phyloP scores from a whole-genome alignment of 2,113 vertebrate genomes.

The Anarrhichthys ocellatus region DNA sequence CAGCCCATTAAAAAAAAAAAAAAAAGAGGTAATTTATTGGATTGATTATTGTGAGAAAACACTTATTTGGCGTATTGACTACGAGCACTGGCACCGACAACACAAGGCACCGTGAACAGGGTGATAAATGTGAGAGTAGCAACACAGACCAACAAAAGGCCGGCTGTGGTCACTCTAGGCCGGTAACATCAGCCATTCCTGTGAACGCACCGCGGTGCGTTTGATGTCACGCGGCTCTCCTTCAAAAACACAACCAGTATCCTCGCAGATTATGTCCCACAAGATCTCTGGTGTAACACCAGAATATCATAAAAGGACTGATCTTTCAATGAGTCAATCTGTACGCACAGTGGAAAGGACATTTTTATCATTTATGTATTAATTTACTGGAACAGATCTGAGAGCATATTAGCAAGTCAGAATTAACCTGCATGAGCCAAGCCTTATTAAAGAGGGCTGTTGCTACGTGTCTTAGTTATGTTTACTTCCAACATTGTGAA shows the following conservation, averaged over 20 bases:
- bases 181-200: conserved; percentile 43
- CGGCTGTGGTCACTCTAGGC: conserved; percentile 34
- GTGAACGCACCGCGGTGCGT: conserved; percentile 32
- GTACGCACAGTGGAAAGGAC: neutral
- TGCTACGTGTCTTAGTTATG: neutral
- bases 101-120: neutral
- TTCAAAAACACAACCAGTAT: neutral
- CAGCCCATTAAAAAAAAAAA: neutral
- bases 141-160: conserved; percentile 46
- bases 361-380: neutral
- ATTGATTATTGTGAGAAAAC: conserved; percentile 9
- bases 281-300: neutral
- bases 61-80: neutral
- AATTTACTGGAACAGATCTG: neutral
- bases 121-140: conserved; percentile 46
- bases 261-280: neutral
- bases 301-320: neutral
- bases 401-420: neutral
- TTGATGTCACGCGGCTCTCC: conserved; percentile 13
- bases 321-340: neutral
- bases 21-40: conserved; percentile 5
- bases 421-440: neutral
- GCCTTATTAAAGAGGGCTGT: neutral
- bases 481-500: neutral
- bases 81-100: neutral